A percentile compares a stretch with the other conserved stretches of the same genome.
Conservation (phyloP, 2,797 vertebrate genomes). For the Nannoperca obscura region DNA sequence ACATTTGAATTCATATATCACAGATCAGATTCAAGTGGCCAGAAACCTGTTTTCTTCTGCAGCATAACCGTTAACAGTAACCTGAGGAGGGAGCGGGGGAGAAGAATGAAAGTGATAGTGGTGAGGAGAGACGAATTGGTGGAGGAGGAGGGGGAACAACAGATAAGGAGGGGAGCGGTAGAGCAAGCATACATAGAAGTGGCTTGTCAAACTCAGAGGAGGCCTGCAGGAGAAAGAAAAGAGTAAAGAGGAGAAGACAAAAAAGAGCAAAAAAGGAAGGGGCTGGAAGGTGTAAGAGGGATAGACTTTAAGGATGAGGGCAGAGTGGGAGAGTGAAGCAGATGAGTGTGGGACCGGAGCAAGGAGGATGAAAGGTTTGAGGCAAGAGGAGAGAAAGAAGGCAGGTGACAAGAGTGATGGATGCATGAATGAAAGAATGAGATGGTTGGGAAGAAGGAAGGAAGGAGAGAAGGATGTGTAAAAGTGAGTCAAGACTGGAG, state of each 20-base stretch:
- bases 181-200: constrained; percentile 51
- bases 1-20: background rate
- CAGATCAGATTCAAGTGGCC: constrained; percentile 1
- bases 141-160: constrained; percentile 23
- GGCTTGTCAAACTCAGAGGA: constrained; percentile 47
- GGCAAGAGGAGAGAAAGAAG: constrained; percentile 26
- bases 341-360: constrained; percentile 45
- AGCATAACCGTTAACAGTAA: constrained; percentile 33
- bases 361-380: constrained; percentile 34
- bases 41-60: constrained; percentile 31
- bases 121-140: constrained; percentile 28
- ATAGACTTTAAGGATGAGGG: constrained; percentile 50
- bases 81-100: constrained; percentile 24
- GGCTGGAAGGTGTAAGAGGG: constrained; percentile 22
- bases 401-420: constrained; percentile 41
- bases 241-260: constrained; percentile 24
- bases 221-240: constrained; percentile 42
- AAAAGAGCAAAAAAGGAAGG: constrained; percentile 25
- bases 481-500: constrained; percentile 12
- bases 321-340: constrained; percentile 36
- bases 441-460: constrained; percentile 35
- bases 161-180: constrained; percentile 49
- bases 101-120: constrained; percentile 28
- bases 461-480: constrained; percentile 9
- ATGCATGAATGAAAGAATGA: constrained; percentile 27